phyloP scores from a whole-genome alignment of 2,113 vertebrate genomes.

The Oreotrochilus melanogaster region DNA sequence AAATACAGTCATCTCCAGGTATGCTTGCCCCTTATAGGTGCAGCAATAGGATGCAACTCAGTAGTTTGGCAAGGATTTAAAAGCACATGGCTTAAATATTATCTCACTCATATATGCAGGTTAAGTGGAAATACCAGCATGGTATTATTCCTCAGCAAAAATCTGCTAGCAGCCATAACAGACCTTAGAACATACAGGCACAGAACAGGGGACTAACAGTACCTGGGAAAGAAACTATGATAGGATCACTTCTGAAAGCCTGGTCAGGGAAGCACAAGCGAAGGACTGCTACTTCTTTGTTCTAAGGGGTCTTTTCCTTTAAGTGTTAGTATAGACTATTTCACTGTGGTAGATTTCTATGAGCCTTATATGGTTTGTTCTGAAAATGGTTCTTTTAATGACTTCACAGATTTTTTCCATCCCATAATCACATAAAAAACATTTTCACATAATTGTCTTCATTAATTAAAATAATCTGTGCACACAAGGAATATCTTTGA shows the following conservation, averaged over 20 bases:
- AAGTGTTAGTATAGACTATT: neutral
- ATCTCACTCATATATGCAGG: neutral
- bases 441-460: slow-evolving; percentile 16
- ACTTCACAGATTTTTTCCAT: neutral
- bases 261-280: neutral
- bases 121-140: neutral
- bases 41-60: neutral
- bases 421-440: neutral
- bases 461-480: neutral
- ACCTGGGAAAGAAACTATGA: neutral
- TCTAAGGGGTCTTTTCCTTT: neutral
- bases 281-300: neutral
- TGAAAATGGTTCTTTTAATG: neutral
- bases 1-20: neutral
- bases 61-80: neutral
- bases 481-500: neutral
- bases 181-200: neutral
- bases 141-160: neutral
- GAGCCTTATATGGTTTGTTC: neutral
- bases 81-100: neutral
- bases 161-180: neutral
- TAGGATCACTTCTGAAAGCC: neutral
- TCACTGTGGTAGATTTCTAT: neutral
- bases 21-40: neutral
- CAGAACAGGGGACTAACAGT: neutral